A percentile compares a stretch with the other conserved stretches of the same genome.
Evolutionary conservation across 2,888 invertebrate genomes (phyloP).

Genomic region (Nebria brevicollis): DNA sequence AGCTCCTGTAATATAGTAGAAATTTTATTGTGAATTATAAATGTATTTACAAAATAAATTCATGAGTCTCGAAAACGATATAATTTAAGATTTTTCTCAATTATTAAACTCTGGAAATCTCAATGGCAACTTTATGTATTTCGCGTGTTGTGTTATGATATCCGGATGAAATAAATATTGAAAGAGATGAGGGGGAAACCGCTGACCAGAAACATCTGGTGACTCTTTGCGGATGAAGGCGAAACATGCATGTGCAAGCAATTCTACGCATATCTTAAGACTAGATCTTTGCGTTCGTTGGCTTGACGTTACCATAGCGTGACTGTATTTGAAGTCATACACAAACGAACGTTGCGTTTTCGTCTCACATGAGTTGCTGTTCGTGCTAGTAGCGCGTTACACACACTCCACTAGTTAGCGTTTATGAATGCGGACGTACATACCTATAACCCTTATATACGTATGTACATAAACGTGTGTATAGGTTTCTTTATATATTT

Average conservation of each 20-base stretch:
- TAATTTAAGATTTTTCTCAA: too few relatives aligned
- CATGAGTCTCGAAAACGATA: too few relatives aligned
- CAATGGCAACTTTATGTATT: too few relatives aligned
- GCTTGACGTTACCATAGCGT: background rate
- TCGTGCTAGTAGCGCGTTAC: constrained; percentile 28
- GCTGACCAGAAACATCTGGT: background rate
- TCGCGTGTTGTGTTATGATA: background rate
- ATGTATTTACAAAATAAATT: too few relatives aligned
- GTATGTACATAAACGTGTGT: background rate
- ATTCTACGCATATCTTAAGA: background rate
- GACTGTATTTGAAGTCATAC: constrained; percentile 24
- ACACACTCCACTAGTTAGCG: constrained; percentile 36
- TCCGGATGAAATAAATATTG: background rate
- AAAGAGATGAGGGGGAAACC: background rate
- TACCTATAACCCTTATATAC: constrained; percentile 8
- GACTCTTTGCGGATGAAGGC: background rate
- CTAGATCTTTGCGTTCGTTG: background rate
- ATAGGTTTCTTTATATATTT: background rate
- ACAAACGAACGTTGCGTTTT: constrained; percentile 8
- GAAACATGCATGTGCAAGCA: background rate
- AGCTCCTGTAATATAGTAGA: too few relatives aligned
- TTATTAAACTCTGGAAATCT: too few relatives aligned
- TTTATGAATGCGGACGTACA: constrained; percentile 36
- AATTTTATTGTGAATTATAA: too few relatives aligned
- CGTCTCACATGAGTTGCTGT: constrained; percentile 3